Conservation (phyloP, 2,797 vertebrate genomes). For the Fistularia commersonii region DNA sequence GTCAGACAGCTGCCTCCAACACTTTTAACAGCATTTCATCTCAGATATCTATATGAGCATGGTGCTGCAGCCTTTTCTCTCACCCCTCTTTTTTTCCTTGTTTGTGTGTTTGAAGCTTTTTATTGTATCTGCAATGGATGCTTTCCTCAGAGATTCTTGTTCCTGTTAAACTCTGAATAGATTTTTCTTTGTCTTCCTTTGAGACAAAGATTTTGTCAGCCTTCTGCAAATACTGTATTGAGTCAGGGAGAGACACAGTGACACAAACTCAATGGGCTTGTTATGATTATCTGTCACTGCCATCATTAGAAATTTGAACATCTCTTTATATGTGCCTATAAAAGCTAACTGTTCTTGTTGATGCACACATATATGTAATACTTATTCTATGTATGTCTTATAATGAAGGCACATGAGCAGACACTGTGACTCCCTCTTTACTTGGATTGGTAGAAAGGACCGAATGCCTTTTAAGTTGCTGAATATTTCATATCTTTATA, state of each 20-base stretch:
- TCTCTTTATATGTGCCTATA: constrained; percentile 13
- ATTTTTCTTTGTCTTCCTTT: constrained; percentile 44
- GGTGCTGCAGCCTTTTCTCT: constrained; percentile 22
- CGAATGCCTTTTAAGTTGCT: constrained; percentile 22
- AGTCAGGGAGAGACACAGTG: constrained; percentile 38
- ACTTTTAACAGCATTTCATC: constrained; percentile 30
- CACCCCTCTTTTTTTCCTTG: constrained; percentile 21
- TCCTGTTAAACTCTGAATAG: constrained; percentile 30
- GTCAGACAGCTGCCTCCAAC: constrained; percentile 27
- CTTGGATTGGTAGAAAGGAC: constrained; percentile 18
- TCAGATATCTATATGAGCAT: constrained; percentile 13
- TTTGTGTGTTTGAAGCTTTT: constrained; percentile 35
- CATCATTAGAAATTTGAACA: constrained; percentile 39
- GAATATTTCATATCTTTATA: constrained; percentile 55
- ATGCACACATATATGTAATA: constrained; percentile 7
- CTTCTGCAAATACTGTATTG: constrained; percentile 33
- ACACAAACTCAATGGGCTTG: constrained; percentile 36
- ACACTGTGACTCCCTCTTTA: constrained; percentile 1
- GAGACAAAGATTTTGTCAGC: constrained; percentile 35
- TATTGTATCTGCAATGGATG: constrained; percentile 34
- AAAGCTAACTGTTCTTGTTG: constrained; percentile 10
- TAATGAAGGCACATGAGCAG: constrained; percentile 13
- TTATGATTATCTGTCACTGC: constrained; percentile 61
- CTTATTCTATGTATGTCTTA: constrained; percentile 10
- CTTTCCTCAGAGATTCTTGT: constrained; percentile 26